Percentiles rank a stretch among this genome's conserved stretches.
phyloP scores from a whole-genome alignment of 2,888 invertebrate species.

The Odontothrips loti region DNA sequence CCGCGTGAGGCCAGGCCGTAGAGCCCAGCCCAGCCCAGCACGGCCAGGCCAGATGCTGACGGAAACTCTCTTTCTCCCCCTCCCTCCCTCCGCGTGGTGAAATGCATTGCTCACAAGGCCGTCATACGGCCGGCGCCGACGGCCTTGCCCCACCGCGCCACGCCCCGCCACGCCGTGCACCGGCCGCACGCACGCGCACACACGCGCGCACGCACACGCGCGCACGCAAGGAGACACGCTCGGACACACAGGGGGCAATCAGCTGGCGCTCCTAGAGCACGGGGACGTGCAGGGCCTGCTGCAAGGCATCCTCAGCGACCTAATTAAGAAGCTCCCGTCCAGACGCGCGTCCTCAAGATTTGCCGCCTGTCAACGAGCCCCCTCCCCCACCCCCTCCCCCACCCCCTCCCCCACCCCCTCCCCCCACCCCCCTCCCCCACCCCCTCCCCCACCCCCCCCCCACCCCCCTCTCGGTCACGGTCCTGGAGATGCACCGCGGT shows the following conservation, averaged over 20 bases:
- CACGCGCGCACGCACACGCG: neutral
- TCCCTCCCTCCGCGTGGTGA: neutral
- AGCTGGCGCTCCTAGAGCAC: too few species aligned
- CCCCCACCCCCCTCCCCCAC: constrained; percentile 29
- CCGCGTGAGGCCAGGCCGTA: too few species aligned
- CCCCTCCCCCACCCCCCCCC: constrained; percentile 28
- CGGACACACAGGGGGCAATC: neutral
- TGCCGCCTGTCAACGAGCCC: neutral
- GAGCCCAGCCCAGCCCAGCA: too few species aligned
- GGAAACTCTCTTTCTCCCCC: too few species aligned
- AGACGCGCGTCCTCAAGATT: too few species aligned
- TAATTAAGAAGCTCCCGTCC: too few species aligned
- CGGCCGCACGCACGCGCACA: neutral
- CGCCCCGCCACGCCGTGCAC: neutral
- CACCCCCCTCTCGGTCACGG: constrained; percentile 30
- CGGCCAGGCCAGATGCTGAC: too few species aligned
- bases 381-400: constrained; percentile 28
- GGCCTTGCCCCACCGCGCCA: constrained; percentile 1
- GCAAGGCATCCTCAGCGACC: too few species aligned
- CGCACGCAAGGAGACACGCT: constrained; percentile 18
- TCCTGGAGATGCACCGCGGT: constrained; percentile 30
- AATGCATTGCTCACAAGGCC: neutral
- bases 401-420: neutral
- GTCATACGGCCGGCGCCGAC: neutral
- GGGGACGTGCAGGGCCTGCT: too few species aligned